These are phyloP conservation scores for Muntiacus reevesi DNA, from an alignment of 2,113 vertebrate genomes.

Conservation along the genomic window DNA sequence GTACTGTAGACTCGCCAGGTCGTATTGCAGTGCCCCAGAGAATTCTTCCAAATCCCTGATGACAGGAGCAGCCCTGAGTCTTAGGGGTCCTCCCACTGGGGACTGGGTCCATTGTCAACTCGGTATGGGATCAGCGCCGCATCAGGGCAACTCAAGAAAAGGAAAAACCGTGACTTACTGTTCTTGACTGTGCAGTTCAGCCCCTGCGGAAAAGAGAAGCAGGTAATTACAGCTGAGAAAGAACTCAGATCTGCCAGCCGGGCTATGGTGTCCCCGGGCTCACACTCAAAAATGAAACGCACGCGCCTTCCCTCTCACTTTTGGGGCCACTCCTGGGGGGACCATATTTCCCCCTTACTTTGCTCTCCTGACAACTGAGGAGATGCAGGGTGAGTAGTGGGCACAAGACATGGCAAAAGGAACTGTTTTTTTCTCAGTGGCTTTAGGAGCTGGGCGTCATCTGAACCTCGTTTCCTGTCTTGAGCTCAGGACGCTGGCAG, in stretches of 20 bases:
- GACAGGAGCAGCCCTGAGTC: neutral
- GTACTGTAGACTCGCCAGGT: accelerated
- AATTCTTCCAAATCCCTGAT: neutral
- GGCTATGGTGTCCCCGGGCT: neutral
- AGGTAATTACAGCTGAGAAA: conserved; percentile 35
- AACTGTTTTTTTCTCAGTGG: neutral
- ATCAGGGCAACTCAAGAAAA: neutral
- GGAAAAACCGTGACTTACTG: conserved; percentile 78
- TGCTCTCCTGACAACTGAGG: neutral
- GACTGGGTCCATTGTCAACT: neutral
- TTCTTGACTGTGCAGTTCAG: conserved; percentile 78
- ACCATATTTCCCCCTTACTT: neutral
- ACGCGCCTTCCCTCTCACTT: neutral
- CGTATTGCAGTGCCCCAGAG: neutral
- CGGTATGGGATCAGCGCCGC: neutral
- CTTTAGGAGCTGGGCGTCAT: neutral
- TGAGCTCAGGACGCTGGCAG: neutral
- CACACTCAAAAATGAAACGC: neutral
- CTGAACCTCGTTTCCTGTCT: neutral
- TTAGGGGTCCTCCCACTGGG: accelerated
- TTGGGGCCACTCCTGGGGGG: neutral
- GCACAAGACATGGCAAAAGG: neutral
- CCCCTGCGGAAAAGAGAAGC: conserved; percentile 73
- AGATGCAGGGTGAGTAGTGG: neutral
- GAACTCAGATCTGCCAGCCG: neutral